Evolutionary conservation across 2,113 vertebrate species (phyloP).

Genomic region (Dascyllus trimaculatus): DNA sequence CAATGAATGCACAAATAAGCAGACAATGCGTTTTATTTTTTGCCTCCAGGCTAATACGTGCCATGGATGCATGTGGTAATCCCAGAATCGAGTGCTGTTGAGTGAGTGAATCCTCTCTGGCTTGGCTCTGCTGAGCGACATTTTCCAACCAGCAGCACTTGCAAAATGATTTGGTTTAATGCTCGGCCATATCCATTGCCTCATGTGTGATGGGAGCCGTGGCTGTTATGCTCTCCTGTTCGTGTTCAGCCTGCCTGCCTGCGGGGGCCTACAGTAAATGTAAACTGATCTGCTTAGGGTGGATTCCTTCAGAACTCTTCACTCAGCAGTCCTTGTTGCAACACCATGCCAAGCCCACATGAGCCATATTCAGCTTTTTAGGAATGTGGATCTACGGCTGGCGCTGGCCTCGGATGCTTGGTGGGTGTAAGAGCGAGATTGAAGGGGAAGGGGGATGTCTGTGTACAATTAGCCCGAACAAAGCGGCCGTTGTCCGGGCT

Average conservation of each 20-base stretch:
- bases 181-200: constrained; percentile 54
- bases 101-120: constrained; percentile 38
- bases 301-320: constrained; percentile 76
- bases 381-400: constrained; percentile 74
- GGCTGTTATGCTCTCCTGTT: constrained; percentile 8
- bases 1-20: constrained; percentile 45
- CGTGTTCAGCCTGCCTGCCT: constrained; percentile 22
- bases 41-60: constrained; percentile 38
- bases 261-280: constrained; percentile 41
- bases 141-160: constrained; percentile 68
- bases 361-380: constrained; percentile 70
- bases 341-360: constrained; percentile 74
- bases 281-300: constrained; percentile 72
- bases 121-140: constrained; percentile 46
- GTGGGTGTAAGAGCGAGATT: constrained; percentile 70
- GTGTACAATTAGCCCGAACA: constrained; percentile 81
- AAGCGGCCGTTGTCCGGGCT: constrained; percentile 78
- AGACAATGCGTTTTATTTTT: constrained; percentile 25
- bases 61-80: constrained; percentile 53
- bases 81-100: constrained; percentile 28
- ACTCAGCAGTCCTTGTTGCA: constrained; percentile 75
- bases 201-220: constrained; percentile 38
- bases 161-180: constrained; percentile 42
- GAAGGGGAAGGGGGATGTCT: constrained; percentile 77
- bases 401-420: constrained; percentile 62